Evolutionary conservation across 1,140 invertebrate genomes (phyloP), one percentile per base, ranked within the genome.

Genomic region (Brevipalpus yothersi): DNA sequence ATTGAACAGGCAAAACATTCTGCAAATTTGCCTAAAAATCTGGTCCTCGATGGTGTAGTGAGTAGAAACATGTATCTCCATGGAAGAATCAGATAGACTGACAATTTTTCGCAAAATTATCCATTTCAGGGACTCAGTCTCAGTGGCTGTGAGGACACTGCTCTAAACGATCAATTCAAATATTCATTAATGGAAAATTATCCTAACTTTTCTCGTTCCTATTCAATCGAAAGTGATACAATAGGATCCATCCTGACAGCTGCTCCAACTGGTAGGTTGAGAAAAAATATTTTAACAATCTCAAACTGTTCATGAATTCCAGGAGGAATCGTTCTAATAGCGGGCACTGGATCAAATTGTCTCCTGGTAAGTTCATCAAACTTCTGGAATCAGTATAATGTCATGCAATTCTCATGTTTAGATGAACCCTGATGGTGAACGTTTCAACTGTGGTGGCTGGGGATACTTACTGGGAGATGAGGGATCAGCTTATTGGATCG

Each of bases 391-490:
- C 31, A 31, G 5, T 31, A 31, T 2, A 31, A 31, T 31, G 31
- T 5, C 5, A 5, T 31, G 2, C 2, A 31, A 31, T 31, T 31
- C 31, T 31, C 31, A 31, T 31, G 31, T 31, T 31, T 31, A 31
- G 31, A 31, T 31, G 31, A 31, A 92, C 72, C 79, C 84, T 0
- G 83, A 95, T 72, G 84, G 84, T 0, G 74, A 75, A 17, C 77
- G 77, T 19, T 74, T 77, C 55, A 77, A 81, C 3, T 95, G 89
- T 67, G 93, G 94, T 8, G 94, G 94, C 0, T 97, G 91, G 91
- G 93, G 93, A 7, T 79, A 94, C 71, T 74, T 92, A 60, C 72
- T 98, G 0, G 92, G 90, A 1, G 94, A 97, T 72, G 91, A 95
- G 62, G 64, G 73, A 75, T 58, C 68, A 87, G 90, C 86, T 23